Conservation (phyloP, 2,797 vertebrate genomes). For the Enteromius mattozi region DNA sequence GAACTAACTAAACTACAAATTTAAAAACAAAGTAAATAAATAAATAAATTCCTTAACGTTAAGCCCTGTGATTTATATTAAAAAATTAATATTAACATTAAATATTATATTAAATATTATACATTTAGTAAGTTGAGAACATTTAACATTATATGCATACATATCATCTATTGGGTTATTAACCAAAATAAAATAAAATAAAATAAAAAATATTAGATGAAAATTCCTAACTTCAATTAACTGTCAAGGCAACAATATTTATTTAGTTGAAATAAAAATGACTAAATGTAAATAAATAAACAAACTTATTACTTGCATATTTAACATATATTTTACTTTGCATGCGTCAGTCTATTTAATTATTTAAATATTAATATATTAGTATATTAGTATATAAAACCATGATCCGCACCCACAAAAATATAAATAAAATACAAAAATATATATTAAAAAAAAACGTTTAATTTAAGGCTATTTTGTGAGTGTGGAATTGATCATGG, state of each 20-base stretch:
- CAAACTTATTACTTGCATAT: neutral
- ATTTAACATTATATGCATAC: too few relatives aligned
- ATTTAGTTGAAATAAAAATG: neutral
- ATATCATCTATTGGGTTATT: neutral
- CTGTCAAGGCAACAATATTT: neutral
- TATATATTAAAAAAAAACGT: too few relatives aligned
- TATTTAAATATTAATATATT: too few relatives aligned
- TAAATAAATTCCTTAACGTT: too few relatives aligned
- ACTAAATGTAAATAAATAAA: neutral
- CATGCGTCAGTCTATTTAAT: too few relatives aligned
- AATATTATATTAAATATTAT: neutral
- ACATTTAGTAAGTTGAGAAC: neutral
- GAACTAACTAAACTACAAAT: too few relatives aligned
- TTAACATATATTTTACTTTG: too few relatives aligned
- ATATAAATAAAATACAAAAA: neutral
- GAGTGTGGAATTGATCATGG: too few relatives aligned
- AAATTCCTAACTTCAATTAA: neutral
- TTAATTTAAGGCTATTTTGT: too few relatives aligned
- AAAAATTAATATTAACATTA: neutral
- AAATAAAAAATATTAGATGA: neutral
- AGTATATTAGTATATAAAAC: too few relatives aligned
- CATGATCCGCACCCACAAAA: neutral
- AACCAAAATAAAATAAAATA: neutral
- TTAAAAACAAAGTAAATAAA: too few relatives aligned
- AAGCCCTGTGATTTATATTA: neutral